Evolutionary conservation across 2,888 invertebrate genomes (phyloP).

Genomic region (Hedychridium roseum): DNA sequence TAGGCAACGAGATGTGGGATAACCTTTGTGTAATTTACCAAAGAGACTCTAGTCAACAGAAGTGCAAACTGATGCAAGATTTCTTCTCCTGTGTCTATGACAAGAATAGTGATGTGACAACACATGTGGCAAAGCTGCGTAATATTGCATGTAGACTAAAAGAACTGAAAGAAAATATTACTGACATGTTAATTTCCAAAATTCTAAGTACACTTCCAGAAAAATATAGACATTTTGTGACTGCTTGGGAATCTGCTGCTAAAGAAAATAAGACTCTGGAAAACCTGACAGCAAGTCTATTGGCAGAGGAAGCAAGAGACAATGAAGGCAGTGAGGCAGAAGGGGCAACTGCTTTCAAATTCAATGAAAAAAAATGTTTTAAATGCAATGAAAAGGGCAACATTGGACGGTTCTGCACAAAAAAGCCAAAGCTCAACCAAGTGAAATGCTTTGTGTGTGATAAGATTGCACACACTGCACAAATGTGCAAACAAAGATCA

Average conservation of each 20-base stretch:
- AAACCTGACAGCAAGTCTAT: constrained; percentile 2
- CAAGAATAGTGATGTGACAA: background rate
- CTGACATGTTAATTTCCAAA: constrained; percentile 4
- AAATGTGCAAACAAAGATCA: background rate
- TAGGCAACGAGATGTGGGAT: background rate
- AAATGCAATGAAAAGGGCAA: background rate
- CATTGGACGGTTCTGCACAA: background rate
- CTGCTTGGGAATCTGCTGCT: constrained; percentile 3
- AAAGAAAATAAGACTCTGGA: background rate
- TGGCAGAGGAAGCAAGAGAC: constrained; percentile 4
- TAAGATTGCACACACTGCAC: background rate
- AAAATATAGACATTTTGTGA: background rate
- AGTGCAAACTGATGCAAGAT: constrained; percentile 3
- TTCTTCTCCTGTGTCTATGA: background rate
- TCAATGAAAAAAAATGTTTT: background rate
- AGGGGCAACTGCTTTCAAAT: background rate
- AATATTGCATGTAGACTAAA: constrained; percentile 1
- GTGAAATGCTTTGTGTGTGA: background rate
- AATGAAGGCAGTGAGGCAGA: background rate
- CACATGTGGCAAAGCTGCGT: constrained; percentile 2
- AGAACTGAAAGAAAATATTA: background rate
- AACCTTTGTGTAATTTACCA: constrained; percentile 5
- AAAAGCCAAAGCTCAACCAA: background rate
- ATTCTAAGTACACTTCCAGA: constrained; percentile 1
- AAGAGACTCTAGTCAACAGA: background rate